Base-by-base conservation (phyloP, 2,113 vertebrate species). In the Rhadina sibilatrix region DNA sequence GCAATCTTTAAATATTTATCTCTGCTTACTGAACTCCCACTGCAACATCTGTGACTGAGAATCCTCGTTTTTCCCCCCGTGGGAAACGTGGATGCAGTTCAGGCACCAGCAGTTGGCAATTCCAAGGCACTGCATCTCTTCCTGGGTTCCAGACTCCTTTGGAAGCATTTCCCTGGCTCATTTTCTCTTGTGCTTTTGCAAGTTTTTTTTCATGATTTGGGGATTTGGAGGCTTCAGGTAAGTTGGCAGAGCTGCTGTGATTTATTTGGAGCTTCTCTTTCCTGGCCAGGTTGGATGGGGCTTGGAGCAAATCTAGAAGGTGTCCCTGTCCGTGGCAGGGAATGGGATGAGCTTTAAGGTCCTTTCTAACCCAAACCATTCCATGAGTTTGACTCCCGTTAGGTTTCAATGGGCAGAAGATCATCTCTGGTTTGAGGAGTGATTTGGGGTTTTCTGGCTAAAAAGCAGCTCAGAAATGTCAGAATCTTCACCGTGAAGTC, bases 101-200 rank as follows among this genome's bases (percentile, higher is more conserved):
- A 50, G 57, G 31, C 25, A 53, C 11, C 27, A 3, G 38, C 3
- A 37, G 2, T 16, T 37, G 42, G 53, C 18, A 13, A 1, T 66
- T 82, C 11, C 0, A 1, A 4, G 9, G 1, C 2, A 6, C 35
- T 16, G 19, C 11, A 2, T 54, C 27, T 44, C 40, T 71, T 60
- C 15, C 1, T 8, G 6, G 1, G 4, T 57, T 74, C 59, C 60
- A 38, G 50, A 15, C 22, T 64, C 15, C 2, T 49, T 44, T 50
- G 35, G 79, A 79, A 75, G 35, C 10, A 0, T 25, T 69, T 14
- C 9, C 35, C 30, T 71, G 57, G 8, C 20, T 90, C 52, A 1
- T 27, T 91, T 60, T 60, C 23, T 47, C 53, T 38, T 47, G 25
- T 52, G 12, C 33, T 38, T 24, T 60, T 21, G 33, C 15, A 44